Base-by-base conservation (phyloP, 1,140 invertebrate species). In the Chrysoperla carnea region DNA sequence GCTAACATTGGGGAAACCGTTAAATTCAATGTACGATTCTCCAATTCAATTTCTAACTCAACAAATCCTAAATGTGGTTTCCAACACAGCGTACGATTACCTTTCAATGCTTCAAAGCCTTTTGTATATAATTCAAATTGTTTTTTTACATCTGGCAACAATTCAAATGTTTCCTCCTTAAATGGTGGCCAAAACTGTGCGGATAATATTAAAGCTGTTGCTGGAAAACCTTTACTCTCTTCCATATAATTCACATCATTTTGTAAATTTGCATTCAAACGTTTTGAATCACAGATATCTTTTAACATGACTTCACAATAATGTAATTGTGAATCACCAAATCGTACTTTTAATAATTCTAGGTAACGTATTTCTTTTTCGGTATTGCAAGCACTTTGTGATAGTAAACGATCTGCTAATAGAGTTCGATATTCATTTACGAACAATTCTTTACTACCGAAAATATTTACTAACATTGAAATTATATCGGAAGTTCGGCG, bases 261-360 rank as follows among this genome's bases (percentile, higher is more conserved):
- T 49, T 85, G 80, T 37, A 95, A 86, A 47, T 85, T 75, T n/a
- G 78, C 69, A 63, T 94, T 94, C 36, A 96, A 87, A 50, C 80
- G 69, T 48, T 83, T 84, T 0, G 81, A 86, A 56, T 94, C 88
- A 8, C 78, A 80, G 11, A 97, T 81, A 62, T 97, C 94, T 59
- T 95, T 95, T 23, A 99, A 61, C 95, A 99, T 99, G 0, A 98
- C 95, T 69, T 99, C 94, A 68, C 95, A 99, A 49, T 84, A 88
- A 64, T 97, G 90, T 29, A 99, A 63, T 51, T 96, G 85, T 17
- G 87, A 78, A 57, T 99, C 94, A 1, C 93, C 94, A 71, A 99
- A 99, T 44, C 85, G 70, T 33, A 94, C 67, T 67, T 98, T 99
- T 5, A 99, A 60, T 39, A 98, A 64, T 61, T 99, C 94, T 23